Evolutionary conservation across 2,888 invertebrate genomes (phyloP).

Genomic region (Torymus aiolomorphi): DNA sequence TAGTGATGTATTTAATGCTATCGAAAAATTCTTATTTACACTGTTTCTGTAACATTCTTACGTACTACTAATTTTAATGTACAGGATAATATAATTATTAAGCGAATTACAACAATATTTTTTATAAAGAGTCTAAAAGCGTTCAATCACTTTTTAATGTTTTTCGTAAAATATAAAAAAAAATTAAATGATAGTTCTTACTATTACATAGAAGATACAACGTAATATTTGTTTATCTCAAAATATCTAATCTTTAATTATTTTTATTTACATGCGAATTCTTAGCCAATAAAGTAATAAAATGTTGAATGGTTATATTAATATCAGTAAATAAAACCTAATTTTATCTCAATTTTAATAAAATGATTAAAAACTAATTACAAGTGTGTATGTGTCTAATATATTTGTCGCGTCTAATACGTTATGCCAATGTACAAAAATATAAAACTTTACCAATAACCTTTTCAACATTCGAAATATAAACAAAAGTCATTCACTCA

Average conservation of each 20-base stretch:
- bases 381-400: constrained; percentile 1
- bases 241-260: no score
- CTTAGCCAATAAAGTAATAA: no score
- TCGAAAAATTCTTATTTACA: constrained; percentile 21
- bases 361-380: background rate
- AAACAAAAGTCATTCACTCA: no score
- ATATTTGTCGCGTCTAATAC: background rate
- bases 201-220: no score
- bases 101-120: background rate
- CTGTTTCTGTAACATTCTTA: background rate
- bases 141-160: background rate
- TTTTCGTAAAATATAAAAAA: no score
- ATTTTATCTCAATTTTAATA: no score
- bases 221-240: no score
- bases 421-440: background rate
- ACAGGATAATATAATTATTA: background rate
- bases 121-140: background rate
- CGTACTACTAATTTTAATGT: constrained; percentile 1
- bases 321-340: no score
- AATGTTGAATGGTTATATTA: no score
- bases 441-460: constrained; percentile 13
- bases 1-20: background rate
- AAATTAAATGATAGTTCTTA: no score
- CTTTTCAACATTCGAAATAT: background rate
- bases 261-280: no score